Conservation (phyloP, 2,113 vertebrate species). For the Psophia crepitans region DNA sequence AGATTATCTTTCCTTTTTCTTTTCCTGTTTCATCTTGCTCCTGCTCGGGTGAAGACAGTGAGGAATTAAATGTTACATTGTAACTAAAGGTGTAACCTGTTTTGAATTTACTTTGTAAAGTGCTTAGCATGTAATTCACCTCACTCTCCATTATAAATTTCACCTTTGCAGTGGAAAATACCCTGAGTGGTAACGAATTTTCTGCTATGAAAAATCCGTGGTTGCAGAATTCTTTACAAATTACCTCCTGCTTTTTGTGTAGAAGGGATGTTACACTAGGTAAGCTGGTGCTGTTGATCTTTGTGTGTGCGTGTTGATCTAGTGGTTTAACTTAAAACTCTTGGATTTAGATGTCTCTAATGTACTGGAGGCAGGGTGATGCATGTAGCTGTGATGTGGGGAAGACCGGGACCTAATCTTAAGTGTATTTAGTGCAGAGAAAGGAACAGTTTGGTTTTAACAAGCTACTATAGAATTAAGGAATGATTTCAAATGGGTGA, state of each 20-base stretch:
- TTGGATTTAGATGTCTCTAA: not conserved
- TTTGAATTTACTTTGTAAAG: not conserved
- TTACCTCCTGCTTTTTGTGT: not conserved
- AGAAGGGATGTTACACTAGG: not conserved
- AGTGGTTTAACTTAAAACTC: not conserved
- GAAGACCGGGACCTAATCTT: not conserved
- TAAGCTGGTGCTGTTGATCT: not conserved
- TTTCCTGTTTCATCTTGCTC: not conserved
- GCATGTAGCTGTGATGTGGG: not conserved
- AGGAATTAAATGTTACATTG: not conserved
- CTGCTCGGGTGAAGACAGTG: not conserved
- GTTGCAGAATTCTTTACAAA: not conserved
- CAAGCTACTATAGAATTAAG: not conserved
- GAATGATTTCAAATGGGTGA: not conserved
- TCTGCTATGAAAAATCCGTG: not conserved
- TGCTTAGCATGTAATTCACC: not conserved
- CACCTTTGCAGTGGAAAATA: not conserved
- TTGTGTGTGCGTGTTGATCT: not conserved
- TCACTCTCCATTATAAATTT: not conserved
- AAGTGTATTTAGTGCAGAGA: not conserved
- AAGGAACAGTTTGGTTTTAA: not conserved
- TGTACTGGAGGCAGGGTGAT: not conserved
- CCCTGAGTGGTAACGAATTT: not conserved
- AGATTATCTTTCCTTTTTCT: not conserved
- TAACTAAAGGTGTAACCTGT: not conserved